Evolutionary conservation across 2,113 vertebrate species (phyloP), one percentile per base, ranked within the genome.

Genomic region (Corydoras maculifer): DNA sequence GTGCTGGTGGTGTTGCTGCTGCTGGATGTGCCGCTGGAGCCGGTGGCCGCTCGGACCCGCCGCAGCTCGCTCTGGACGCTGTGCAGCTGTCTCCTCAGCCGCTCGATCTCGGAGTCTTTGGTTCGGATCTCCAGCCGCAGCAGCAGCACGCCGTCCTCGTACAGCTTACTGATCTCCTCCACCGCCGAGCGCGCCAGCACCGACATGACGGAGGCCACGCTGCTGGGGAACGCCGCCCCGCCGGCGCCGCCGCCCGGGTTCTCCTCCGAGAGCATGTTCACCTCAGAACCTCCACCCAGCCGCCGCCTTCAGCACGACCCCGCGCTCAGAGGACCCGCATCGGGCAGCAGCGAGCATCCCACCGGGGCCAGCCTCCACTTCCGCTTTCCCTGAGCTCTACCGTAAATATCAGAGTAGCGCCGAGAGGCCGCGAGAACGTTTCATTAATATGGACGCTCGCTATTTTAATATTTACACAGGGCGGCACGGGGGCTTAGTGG

Each of bases 141-240:
- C 5, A 87, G 18, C 0, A 77, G 70, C 62, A 87, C 82, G 3
- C 80, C 87, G 73, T 89, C 87, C 70, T 89, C 86, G 80, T 87
- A 89, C 73, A 91, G 76, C 18, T 84, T 82, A 11, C 82, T 75
- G 67, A 91, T 86, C 51, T 91, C 88, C 10, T 84, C 14, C 58
- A 89, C 86, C 6, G 89, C 89, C 4, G 87, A 77, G 62, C 87
- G 84, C 8, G 84, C 82, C 9, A 89, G 72, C 74, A 84, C 78
- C 61, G 89, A 87, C 87, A 91, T 82, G 58, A 91, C 82, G 1
- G 79, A 76, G 5, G 76, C 68, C 35, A 91, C 70, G 70, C 86
- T 86, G 69, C 59, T 86, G 75, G 88, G 87, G 76, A 90, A 86
- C 72, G 82, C 80, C 66, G 75, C 85, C 11, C 67, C 7, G 55